Evolutionary conservation across 2,797 vertebrate species (phyloP), one percentile per base, ranked within the genome.

Genomic region (Catharus ustulatus): DNA sequence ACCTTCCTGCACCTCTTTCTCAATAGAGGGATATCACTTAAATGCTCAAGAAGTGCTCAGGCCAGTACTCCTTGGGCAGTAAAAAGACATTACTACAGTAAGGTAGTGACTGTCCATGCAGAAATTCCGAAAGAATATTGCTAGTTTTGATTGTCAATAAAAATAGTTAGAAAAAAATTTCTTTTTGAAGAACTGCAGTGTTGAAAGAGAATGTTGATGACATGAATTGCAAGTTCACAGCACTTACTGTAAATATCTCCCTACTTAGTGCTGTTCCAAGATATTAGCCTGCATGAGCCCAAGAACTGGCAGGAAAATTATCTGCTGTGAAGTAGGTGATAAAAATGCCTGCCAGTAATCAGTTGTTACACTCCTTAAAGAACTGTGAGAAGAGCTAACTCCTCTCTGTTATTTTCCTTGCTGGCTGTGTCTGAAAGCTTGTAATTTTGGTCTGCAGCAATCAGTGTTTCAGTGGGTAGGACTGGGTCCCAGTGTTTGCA

Each of bases 161-260:
- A 71, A 82, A 59, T 32, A 1, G 3, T 55, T 67, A 14, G 8
- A 3, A 19, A 22, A 77, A 62, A 42, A 22, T 1, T 0, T 13
- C 0, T 27, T 43, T 74, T 36, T 32, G 0, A 38, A 64, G 69
- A 58, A 3, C 18, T 62, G 5, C 0, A 1, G 15, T 63, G 24
- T 72, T 61, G 34, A 62, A 40, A n/a, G 59, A 51, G 20, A 10
- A 4, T 38, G 52, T 61, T 71, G 58, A 26, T 81, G 27, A 16
- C 5, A 9, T 8, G 10, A 59, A 23, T 22, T 64, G 22, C 34
- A 58, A n/a, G 75, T 61, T 84, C 49, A 6, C 11, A 38, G 29
- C 48, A 36, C 18, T 12, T 32, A 1, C 5, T 29, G 1, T n/a
- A 32, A 74, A 20, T 42, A 36, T 72, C 16, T 23, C 1, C 1